Percentiles rank a stretch among this genome's conserved stretches.
These are phyloP conservation scores for Brachyrhaphis roseni DNA, from an alignment of 2,797 vertebrate genomes.

Conservation along the genomic window DNA sequence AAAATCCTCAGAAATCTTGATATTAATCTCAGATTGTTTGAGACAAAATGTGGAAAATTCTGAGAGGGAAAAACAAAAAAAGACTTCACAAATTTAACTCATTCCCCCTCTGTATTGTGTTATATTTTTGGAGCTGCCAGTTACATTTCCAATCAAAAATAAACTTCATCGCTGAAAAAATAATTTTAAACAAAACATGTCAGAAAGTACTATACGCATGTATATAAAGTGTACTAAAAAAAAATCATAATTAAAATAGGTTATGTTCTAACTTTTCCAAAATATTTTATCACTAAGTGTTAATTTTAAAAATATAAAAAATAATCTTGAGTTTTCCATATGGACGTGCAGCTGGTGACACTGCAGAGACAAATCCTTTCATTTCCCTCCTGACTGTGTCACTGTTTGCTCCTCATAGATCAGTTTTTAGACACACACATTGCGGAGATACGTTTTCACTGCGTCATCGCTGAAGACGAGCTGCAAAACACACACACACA, in stretches of 20 bases:
- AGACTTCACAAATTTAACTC: no score
- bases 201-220: neutral
- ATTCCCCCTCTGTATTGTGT: no score
- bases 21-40: no score
- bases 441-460: conserved; percentile 47
- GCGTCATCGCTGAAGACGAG: conserved; percentile 65
- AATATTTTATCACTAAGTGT: neutral
- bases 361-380: conserved; percentile 28
- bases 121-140: no score
- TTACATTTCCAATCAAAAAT: neutral
- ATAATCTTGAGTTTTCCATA: no score
- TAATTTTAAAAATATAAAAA: neutral
- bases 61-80: no score
- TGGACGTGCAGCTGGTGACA: neutral
- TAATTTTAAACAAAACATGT: neutral
- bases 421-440: conserved; percentile 30
- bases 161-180: neutral
- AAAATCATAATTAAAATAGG: neutral
- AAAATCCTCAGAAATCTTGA: no score
- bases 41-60: no score
- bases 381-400: conserved; percentile 13
- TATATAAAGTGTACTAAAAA: no score
- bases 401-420: conserved; percentile 53
- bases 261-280: neutral
- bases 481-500: conserved; percentile 30